Base-by-base conservation (phyloP, 2,113 vertebrate genomes). In the Sprattus sprattus region DNA sequence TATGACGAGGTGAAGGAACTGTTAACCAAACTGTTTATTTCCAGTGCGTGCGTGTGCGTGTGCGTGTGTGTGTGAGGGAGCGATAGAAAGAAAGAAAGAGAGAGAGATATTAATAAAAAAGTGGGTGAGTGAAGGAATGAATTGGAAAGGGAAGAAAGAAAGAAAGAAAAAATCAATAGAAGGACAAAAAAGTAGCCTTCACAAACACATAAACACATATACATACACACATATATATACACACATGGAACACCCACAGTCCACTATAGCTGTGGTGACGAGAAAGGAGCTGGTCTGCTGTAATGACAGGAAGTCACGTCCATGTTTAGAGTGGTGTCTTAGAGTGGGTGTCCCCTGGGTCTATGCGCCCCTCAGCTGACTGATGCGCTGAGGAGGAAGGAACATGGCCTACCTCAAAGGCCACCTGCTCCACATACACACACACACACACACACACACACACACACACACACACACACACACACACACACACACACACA, bases 41-140 rank as follows among this genome's bases (percentile, higher is more conserved):
- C 22, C 71, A 49, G 57, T 25, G n/a, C 82, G 52, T 88, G 54
- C 50, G 80, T 25, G 32, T 75, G 46, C 60, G 9, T 84, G 85
- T 49, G 39, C n/a, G 85, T 16, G 47, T 49, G 18, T 50, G 28
- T 54, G 75, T 78, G n/a, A n/a, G n/a, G n/a, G n/a, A n/a, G n/a
- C n/a, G n/a, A n/a, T n/a, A n/a, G n/a, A n/a, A n/a, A 82, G 45
- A 83, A 16, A 83, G 45, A 60, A 32, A 45, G n/a, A 13, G 28
- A n/a, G 39, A 64, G 57, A n/a, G 20, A n/a, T 22, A 64, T 64
- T 1, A 39, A 39, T 39, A 39, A 39, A 39, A 1, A 39, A 39
- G 39, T 39, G 39, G 1, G 39, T 39, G 60, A 25, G n/a, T 64
- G 60, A 25, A 64, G n/a, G 60, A 8, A 64, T 64, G 60, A 8